phyloP scores from a whole-genome alignment of 2,888 invertebrate genomes.

The Oscheius sp. region DNA sequence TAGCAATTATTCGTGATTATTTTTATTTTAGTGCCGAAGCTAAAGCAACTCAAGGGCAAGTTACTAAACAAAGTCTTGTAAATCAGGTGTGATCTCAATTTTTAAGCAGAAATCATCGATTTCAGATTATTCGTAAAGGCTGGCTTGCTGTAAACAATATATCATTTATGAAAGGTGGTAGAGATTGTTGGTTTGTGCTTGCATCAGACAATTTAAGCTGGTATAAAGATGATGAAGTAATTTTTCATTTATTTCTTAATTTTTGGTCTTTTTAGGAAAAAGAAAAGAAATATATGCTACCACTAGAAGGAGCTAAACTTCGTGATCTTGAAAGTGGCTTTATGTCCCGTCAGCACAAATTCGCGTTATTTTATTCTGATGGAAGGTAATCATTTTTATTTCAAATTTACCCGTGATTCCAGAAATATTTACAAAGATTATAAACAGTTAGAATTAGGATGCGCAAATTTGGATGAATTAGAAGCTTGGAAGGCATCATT shows the following conservation, averaged over 20 bases:
- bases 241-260: too few species aligned
- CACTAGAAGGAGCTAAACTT: conserved; percentile 94
- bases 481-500: conserved; percentile 99
- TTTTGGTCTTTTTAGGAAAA: conserved; percentile 83
- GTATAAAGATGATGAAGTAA: conserved; percentile 96
- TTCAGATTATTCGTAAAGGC: conserved; percentile 80
- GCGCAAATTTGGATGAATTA: conserved; percentile 84
- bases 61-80: conserved; percentile 87
- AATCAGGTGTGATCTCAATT: conserved; percentile 78
- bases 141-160: conserved; percentile 99
- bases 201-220: conserved; percentile 98
- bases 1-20: too few species aligned
- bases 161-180: conserved; percentile 98
- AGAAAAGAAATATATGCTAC: conserved; percentile 99
- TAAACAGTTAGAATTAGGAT: conserved; percentile 96
- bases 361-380: conserved; percentile 97
- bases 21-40: conserved; percentile 85
- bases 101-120: not conserved
- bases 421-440: conserved; percentile 82
- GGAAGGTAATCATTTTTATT: conserved; percentile 82
- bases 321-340: conserved; percentile 96
- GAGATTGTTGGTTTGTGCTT: conserved; percentile 99
- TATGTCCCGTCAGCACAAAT: conserved; percentile 92
- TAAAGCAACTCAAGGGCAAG: conserved; percentile 79
- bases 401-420: too few species aligned